Base-by-base conservation (phyloP, 2,113 vertebrate species). In the Mus pahari region DNA sequence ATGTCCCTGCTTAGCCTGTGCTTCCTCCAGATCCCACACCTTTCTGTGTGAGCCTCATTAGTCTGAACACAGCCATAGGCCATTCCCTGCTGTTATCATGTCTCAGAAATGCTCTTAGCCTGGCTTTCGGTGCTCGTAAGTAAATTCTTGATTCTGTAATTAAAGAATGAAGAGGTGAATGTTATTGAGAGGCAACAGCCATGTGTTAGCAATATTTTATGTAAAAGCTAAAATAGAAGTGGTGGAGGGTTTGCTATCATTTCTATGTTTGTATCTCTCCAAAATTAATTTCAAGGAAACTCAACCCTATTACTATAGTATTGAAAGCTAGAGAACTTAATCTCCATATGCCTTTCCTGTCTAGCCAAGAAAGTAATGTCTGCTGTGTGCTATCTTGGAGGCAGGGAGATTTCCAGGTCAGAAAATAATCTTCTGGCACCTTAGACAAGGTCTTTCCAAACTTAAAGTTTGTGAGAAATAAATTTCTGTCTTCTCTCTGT, bases 141-240 rank as follows among this genome's bases (percentile, higher is more conserved):
- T 86, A 66, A 45, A 48, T 20, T 66, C 55, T 75, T n/a, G 36
- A 75, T n/a, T 94, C 28, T 93, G 10, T 86, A 91, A 95, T 88
- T 84, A 91, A 94, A 24, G 10, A 74, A 81, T 36, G 14, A 58
- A 4, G 13, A 71, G 17, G 9, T 58, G 58, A 92, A 71, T 26
- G 53, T 55, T 74, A 53, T 26, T 83, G 31, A 6, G 14, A 86
- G 13, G 5, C 42, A 90, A 50, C 22, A 58, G 4, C 10, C 12
- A 84, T 39, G 42, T 78, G 68, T 36, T 31, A 3, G 24, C 48
- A 87, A 48, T 42, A 87, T 77, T 5, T 26, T 64, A 64, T 66
- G 14, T 1, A 78, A 77, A 82, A 50, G 3, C 8, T 77, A 50
- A n/a, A 77, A 53, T 42, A 58, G 60, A 78, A 83, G 17, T 42